These are phyloP conservation scores for Trichechus manatus DNA, from an alignment of 2,113 vertebrate species.

Conservation along the genomic window DNA sequence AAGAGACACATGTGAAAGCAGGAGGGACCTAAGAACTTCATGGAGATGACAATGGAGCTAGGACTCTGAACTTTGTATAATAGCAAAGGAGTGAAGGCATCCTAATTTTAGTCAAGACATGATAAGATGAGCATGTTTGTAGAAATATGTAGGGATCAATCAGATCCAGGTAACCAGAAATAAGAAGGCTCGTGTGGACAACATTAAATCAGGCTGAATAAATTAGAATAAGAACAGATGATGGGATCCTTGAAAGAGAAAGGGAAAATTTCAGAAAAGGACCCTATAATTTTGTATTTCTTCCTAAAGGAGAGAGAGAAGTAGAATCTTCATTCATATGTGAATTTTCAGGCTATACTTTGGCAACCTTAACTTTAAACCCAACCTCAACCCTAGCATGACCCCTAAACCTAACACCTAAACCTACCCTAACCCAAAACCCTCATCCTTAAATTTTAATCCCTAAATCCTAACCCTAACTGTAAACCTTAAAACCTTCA, in stretches of 20 bases:
- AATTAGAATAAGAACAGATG: background rate
- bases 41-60: background rate
- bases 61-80: background rate
- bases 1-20: background rate
- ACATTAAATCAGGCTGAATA: background rate
- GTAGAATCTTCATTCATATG: background rate
- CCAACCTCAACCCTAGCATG: too few relatives aligned
- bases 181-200: background rate
- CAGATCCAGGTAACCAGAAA: background rate
- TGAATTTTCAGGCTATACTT: background rate
- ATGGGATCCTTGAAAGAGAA: background rate
- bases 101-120: background rate
- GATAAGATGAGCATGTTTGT: background rate
- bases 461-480: too few relatives aligned
- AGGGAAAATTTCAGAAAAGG: background rate
- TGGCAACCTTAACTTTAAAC: too few relatives aligned
- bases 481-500: too few relatives aligned
- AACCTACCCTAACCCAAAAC: too few relatives aligned
- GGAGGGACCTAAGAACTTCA: background rate
- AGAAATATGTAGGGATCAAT: background rate
- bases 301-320: background rate
- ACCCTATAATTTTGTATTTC: background rate
- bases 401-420: too few relatives aligned
- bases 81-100: background rate
- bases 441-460: too few relatives aligned